phyloP scores from a whole-genome alignment of 1,140 invertebrate species.

The Adelges cooleyi region DNA sequence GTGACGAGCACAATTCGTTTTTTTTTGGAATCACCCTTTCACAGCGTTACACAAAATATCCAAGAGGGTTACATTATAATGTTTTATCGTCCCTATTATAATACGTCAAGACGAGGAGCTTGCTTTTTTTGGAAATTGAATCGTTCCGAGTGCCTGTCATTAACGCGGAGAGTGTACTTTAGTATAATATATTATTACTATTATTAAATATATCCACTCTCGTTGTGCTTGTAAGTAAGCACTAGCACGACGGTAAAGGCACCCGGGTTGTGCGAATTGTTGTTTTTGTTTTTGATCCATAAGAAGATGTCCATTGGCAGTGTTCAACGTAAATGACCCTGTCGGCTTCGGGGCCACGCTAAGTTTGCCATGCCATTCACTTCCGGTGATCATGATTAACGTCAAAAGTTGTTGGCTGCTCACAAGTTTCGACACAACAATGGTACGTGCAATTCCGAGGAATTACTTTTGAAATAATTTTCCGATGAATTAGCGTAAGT shows the following conservation, averaged over 20 bases:
- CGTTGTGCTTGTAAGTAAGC: no score
- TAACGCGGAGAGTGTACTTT: no score
- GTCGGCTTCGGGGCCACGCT: neutral
- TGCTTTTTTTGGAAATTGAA: no score
- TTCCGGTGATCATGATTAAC: constrained; percentile 9
- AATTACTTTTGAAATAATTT: neutral
- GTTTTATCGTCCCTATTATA: no score
- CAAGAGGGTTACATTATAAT: no score
- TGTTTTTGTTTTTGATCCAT: neutral
- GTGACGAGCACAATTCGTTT: no score
- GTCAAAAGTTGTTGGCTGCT: constrained; percentile 1
- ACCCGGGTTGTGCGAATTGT: neutral
- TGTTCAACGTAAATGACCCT: neutral
- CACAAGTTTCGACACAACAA: neutral
- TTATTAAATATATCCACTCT: no score
- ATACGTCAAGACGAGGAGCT: no score
- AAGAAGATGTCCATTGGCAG: constrained; percentile 1
- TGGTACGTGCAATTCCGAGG: constrained; percentile 1
- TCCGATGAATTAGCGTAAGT: neutral
- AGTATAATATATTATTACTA: no score
- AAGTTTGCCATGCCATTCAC: constrained; percentile 1
- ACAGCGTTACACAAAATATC: no score
- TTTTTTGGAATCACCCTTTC: no score
- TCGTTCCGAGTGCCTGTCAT: no score
- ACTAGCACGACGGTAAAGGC: neutral